Evolutionary conservation across 2,113 vertebrate genomes (phyloP), one percentile per base, ranked within the genome.

Genomic region (Cnemophilus loriae): DNA sequence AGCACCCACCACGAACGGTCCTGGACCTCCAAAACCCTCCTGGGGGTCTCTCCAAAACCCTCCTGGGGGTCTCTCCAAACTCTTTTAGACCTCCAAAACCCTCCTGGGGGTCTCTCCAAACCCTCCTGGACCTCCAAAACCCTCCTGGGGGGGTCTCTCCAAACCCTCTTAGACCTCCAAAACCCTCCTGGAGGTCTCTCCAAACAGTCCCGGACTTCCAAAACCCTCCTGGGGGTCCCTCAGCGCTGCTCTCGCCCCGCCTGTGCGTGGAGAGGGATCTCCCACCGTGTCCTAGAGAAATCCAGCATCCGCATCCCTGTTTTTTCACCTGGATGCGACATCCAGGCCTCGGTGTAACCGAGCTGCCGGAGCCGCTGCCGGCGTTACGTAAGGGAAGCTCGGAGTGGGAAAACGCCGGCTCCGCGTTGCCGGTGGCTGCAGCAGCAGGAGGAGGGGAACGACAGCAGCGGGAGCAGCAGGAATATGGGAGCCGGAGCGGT

Each of bases 231-330:
- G 30, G 3, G 30, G 4, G 2, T 20, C 12, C 1, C 5, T 50
- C 10, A 32, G 56, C 1, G 3, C 7, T 3, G 5, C 39, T 70
- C 79, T 73, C 56, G 0, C 32, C 69, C 82, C 3, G 1, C 42
- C 39, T 30, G 57, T 30, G 12, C 70, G 3, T 0, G 1, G 10
- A 32, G 13, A 53, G 65, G 15, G 11, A 33, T 68, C 27, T 32
- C 42, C 50, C 84, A 9, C 7, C 18, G 1, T 0, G 11, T 4
- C 7, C 39, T 0, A 1, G 37, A 28, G 18, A 8, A 37, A 1
- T 4, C 24, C 22, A 3, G 46, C 50, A 15, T 52, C 71, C 42
- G 6, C 67, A 16, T 2, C 14, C 52, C 37, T 2, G 0, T 16
- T 21, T 57, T 81, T 35, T 27, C 47, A 35, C 69, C 82, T 23